A percentile compares a stretch with the other conserved stretches of the same genome.
These are phyloP conservation scores for Drosophila athabasca DNA, from an alignment of 1,140 invertebrate genomes.

Conservation along the genomic window DNA sequence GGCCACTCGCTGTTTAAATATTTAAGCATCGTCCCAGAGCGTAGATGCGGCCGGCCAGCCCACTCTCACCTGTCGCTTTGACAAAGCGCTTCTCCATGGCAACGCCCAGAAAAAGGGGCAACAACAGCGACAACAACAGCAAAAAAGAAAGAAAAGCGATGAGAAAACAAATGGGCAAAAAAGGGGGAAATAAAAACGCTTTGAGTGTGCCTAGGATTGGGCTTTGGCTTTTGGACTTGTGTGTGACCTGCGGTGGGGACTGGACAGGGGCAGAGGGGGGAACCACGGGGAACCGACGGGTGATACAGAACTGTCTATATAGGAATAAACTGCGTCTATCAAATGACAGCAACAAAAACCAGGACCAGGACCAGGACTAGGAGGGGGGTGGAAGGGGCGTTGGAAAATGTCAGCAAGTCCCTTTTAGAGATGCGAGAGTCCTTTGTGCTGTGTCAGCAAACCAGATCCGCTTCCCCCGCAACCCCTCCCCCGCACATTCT, in stretches of 20 bases:
- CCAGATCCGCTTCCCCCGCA: constrained; percentile 21
- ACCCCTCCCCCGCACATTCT: neutral
- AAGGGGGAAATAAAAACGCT: constrained; percentile 10
- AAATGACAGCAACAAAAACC: constrained; percentile 20
- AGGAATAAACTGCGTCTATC: constrained; percentile 50
- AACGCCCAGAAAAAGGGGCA: constrained; percentile 33
- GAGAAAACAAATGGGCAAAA: neutral
- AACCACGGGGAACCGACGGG: neutral
- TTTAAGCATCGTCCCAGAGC: constrained; percentile 48
- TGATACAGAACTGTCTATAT: constrained; percentile 42
- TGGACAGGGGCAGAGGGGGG: neutral
- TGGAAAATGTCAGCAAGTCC: constrained; percentile 24
- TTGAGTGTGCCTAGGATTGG: constrained; percentile 9
- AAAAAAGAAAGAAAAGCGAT: no score
- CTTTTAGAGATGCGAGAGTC: constrained; percentile 19
- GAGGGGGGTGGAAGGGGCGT: no score
- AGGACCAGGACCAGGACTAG: no score
- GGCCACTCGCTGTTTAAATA: constrained; percentile 55
- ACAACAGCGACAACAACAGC: neutral
- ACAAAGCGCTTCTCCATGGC: constrained; percentile 50
- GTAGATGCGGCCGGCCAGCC: neutral
- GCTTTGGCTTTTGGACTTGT: constrained; percentile 30
- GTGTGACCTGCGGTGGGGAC: constrained; percentile 11
- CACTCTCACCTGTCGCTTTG: constrained; percentile 44
- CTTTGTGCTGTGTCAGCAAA: constrained; percentile 47